These are phyloP conservation scores for Galerucella nymphaeae DNA, from an alignment of 2,888 invertebrate species.

Conservation along the genomic window DNA sequence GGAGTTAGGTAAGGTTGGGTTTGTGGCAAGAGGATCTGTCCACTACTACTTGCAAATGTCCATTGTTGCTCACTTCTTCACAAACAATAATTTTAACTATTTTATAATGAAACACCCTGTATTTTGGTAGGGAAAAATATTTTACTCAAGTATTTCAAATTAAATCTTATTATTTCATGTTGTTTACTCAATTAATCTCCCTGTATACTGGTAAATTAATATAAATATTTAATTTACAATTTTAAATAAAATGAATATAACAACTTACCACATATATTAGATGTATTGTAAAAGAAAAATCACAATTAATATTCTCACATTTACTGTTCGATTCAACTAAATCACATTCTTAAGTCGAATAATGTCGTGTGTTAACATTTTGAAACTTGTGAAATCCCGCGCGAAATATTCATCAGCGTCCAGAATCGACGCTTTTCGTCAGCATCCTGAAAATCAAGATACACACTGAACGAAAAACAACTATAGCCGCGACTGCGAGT, in stretches of 20 bases:
- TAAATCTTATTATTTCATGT: too few relatives aligned
- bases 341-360: background rate
- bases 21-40: too few relatives aligned
- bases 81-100: too few relatives aligned
- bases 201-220: too few relatives aligned
- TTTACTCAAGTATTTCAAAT: too few relatives aligned
- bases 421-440: background rate
- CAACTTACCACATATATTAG: background rate
- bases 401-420: constrained; percentile 13
- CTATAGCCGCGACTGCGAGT: constrained; percentile 23
- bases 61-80: too few relatives aligned
- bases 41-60: too few relatives aligned
- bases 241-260: background rate
- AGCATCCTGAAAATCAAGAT: constrained; percentile 32
- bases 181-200: too few relatives aligned
- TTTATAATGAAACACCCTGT: too few relatives aligned
- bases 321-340: background rate
- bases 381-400: constrained; percentile 21
- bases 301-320: constrained; percentile 5
- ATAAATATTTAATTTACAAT: background rate
- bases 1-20: too few relatives aligned
- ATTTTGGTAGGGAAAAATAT: too few relatives aligned
- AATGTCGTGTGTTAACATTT: background rate
- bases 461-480: constrained; percentile 33
- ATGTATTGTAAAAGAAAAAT: background rate